Base-by-base conservation (phyloP, 64 coral and sea anemone genomes). In the Stichodactyla helianthus region DNA sequence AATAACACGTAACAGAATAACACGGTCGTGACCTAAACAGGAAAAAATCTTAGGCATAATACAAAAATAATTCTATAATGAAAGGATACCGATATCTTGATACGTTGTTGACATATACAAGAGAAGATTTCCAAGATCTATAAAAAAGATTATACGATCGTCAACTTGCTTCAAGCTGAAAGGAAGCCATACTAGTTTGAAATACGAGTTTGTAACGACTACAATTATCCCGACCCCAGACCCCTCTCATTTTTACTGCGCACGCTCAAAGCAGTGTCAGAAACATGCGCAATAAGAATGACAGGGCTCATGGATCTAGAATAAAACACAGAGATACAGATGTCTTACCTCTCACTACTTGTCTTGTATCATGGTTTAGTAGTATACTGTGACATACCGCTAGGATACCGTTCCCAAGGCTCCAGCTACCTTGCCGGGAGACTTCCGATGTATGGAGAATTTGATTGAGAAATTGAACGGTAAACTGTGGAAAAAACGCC, bases 31-130 rank as follows among this genome's bases (percentile, higher is more conserved):
- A 44, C 4, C 35, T 44, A 44, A 44, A 44, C 35, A 3, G 35
- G 35, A 44, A 3, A 44, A 44, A 44, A 44, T 44, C 35, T 3
- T 44, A 44, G 35, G 1, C 35, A 44, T 44, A 44, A 44, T 44
- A 2, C 35, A 44, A 44, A 44, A 44, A 44, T 44, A 44, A 44
- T 44, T 44, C 35, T 44, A 44, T 59, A 58, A 16, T 61, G 13
- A 54, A 87, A 95, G 93, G 93, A 95, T 95, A 95, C 93, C 93
- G 76, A 92, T 95, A 50, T 95, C 94, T 63, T 76, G 87, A 50
- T 89, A 95, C 55, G 87, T 92, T 77, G 85, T 86, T 25, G 82
- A 87, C 50, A 95, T 84, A 63, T 89, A 78, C 22, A 95, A 87
- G 26, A 95, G 74, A 16, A 95, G 84, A 82, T 95, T 92, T 54